A percentile compares a stretch with the other conserved stretches of the same genome.
These are phyloP conservation scores for Drosophila histrio DNA, from an alignment of 2,888 invertebrate genomes.

Conservation along the genomic window DNA sequence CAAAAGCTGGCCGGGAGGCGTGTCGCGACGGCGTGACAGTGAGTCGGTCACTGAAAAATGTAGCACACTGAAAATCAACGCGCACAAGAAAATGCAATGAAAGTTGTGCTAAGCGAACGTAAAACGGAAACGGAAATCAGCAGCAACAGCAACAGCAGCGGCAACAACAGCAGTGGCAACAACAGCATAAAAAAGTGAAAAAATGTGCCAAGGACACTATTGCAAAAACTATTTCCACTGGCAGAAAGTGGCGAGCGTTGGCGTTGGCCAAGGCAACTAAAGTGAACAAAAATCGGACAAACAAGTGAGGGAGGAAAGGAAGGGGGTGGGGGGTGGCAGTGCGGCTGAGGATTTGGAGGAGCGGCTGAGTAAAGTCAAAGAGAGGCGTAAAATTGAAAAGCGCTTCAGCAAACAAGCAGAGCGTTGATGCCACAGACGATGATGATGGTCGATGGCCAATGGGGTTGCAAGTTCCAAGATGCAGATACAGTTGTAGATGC, in stretches of 20 bases:
- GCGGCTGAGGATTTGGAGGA: constrained; percentile 33
- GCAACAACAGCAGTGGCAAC: constrained; percentile 33
- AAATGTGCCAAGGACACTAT: constrained; percentile 81
- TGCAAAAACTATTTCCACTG: constrained; percentile 71
- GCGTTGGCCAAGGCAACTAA: constrained; percentile 17
- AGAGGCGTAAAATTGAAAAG: constrained; percentile 74
- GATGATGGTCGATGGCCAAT: constrained; percentile 17
- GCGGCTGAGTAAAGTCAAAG: constrained; percentile 63
- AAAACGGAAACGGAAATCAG: constrained; percentile 81
- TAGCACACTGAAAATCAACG: constrained; percentile 68
- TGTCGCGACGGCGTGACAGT: constrained; percentile 43
- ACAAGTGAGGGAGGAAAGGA: constrained; percentile 1
- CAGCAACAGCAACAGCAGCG: constrained; percentile 45
- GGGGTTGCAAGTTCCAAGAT: neutral
- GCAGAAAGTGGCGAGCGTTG: constrained; percentile 26
- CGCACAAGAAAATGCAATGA: constrained; percentile 75
- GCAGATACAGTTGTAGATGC: neutral
- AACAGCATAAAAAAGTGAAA: constrained; percentile 27
- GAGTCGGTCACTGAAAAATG: constrained; percentile 59
- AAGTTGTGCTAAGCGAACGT: constrained; percentile 75
- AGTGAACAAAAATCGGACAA: constrained; percentile 3
- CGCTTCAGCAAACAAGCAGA: constrained; percentile 65
- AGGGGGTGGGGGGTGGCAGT: neutral
- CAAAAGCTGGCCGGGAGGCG: constrained; percentile 3
- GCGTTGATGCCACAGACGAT: constrained; percentile 10